phyloP scores from a whole-genome alignment of 2,113 vertebrate genomes.

The Clupea harengus region DNA sequence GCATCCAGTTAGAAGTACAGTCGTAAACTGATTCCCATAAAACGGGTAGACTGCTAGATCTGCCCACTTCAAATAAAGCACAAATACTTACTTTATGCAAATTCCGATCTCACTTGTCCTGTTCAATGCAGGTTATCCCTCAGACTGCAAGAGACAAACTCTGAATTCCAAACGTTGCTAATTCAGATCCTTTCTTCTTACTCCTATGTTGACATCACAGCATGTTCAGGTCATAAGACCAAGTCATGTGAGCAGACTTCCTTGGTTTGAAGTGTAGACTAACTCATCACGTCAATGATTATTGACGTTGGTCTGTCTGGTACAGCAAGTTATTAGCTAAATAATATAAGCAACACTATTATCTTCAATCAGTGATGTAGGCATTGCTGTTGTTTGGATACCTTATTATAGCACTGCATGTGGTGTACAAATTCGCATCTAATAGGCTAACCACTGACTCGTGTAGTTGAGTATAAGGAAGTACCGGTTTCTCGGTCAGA shows the following conservation, averaged over 20 bases:
- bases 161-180: neutral
- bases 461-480: neutral
- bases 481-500: too few relatives aligned
- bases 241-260: constrained; percentile 37
- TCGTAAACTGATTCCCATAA: neutral
- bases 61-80: neutral
- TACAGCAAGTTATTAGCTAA: too few relatives aligned
- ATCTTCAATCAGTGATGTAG: too few relatives aligned
- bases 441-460: neutral
- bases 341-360: too few relatives aligned
- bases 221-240: constrained; percentile 39
- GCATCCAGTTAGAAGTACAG: neutral
- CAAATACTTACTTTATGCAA: neutral
- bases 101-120: neutral
- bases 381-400: too few relatives aligned
- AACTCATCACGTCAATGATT: neutral
- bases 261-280: neutral
- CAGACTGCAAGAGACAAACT: neutral
- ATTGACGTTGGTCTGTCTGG: neutral
- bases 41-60: neutral
- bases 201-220: neutral
- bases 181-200: neutral
- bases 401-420: too few relatives aligned
- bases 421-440: neutral
- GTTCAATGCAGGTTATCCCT: neutral